phyloP scores from a whole-genome alignment of 2,888 invertebrate species.

The Arrhopalites spinosus region DNA sequence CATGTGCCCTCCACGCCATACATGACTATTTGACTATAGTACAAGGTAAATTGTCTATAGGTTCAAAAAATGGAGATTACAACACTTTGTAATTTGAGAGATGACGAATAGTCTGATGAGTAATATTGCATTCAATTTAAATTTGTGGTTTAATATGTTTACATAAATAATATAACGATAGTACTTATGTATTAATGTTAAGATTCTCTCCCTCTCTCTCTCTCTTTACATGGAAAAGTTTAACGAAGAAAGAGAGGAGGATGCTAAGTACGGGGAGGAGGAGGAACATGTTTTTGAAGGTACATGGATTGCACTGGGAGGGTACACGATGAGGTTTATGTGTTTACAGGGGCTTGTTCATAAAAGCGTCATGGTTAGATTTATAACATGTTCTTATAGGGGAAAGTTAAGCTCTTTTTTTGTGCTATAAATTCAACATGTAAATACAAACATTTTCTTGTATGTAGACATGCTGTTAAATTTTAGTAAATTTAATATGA shows the following conservation, averaged over 20 bases:
- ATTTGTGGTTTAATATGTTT: conserved; percentile 27
- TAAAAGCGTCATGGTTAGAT: conserved; percentile 33
- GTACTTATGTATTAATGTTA: no score
- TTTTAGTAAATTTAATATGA: conserved; percentile 4
- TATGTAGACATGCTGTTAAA: neutral
- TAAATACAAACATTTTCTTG: neutral
- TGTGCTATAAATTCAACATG: no score
- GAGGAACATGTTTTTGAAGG: neutral
- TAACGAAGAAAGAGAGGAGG: neutral
- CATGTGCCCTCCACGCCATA: neutral
- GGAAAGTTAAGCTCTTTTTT: no score
- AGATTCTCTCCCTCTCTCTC: no score
- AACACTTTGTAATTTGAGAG: neutral
- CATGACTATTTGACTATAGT: no score
- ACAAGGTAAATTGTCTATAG: no score
- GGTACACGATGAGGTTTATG: neutral
- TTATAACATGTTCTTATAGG: conserved; percentile 12
- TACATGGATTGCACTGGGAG: neutral
- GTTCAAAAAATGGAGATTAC: neutral
- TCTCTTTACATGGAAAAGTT: no score
- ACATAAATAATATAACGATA: neutral
- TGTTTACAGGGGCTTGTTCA: neutral
- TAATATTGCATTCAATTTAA: conserved; percentile 29
- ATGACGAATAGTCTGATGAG: conserved; percentile 24
- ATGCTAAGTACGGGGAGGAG: no score